Evolutionary conservation across 2,797 vertebrate genomes (phyloP).

Genomic region (Pyrocephalus nanus): DNA sequence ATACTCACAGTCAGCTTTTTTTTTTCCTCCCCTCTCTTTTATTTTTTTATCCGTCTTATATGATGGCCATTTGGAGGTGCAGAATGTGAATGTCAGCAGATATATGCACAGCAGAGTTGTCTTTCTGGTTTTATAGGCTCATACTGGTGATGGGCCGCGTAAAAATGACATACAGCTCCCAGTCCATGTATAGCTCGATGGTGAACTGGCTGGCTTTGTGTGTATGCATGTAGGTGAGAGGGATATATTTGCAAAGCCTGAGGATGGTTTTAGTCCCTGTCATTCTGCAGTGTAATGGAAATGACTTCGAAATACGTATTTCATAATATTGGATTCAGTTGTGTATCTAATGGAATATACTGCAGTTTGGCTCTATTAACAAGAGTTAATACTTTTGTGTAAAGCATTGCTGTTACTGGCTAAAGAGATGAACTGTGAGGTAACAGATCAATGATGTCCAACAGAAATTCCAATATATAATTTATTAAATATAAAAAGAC

Average conservation of each 20-base stretch:
- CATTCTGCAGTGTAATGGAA: background rate
- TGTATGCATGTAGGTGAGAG: background rate
- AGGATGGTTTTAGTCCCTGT: background rate
- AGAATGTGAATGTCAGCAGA: constrained; percentile 1
- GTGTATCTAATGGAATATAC: background rate
- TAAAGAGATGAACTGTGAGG: background rate
- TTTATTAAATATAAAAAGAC: background rate
- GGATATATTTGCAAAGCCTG: background rate
- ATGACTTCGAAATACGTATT: background rate
- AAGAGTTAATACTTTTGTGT: background rate
- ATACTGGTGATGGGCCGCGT: background rate
- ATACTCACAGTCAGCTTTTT: background rate
- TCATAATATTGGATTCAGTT: background rate
- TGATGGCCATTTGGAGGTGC: background rate
- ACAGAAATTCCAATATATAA: background rate
- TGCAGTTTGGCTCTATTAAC: background rate
- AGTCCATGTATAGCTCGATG: background rate
- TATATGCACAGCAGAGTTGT: background rate
- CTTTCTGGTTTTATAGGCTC: background rate
- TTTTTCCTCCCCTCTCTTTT: accelerated
- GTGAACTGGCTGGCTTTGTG: background rate
- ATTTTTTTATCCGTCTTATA: background rate
- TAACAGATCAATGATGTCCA: background rate
- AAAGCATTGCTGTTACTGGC: background rate
- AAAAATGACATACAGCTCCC: background rate